Conservation (phyloP, 2,888 invertebrate genomes). For the Leucozona laternaria region DNA sequence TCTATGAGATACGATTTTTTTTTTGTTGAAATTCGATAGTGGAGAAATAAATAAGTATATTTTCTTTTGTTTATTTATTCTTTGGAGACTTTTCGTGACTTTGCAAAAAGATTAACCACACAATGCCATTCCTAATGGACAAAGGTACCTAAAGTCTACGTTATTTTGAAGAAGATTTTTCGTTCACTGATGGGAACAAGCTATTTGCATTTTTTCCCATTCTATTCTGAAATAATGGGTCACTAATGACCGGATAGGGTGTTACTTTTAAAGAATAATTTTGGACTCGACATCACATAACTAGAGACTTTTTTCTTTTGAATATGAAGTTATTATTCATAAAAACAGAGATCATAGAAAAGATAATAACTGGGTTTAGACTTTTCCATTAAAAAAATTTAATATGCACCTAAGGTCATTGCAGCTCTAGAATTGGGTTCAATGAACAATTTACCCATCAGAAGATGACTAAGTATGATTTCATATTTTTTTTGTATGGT, state of each 20-base stretch:
- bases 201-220: conserved; percentile 33
- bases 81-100: conserved; percentile 38
- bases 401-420: conserved; percentile 36
- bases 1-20: conserved; percentile 38
- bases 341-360: conserved; percentile 1
- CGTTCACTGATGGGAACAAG: conserved; percentile 36
- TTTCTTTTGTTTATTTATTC: conserved; percentile 12
- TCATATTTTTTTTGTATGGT: not conserved
- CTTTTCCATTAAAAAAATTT: not conserved
- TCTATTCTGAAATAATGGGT: conserved; percentile 46
- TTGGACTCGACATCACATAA: conserved; percentile 63
- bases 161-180: conserved; percentile 59
- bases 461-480: not conserved
- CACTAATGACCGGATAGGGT: conserved; percentile 73
- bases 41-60: conserved; percentile 15
- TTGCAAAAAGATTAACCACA: conserved; percentile 25
- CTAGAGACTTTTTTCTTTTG: not conserved
- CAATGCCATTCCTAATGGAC: conserved; percentile 36
- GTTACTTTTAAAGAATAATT: conserved; percentile 61
- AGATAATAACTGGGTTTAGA: conserved; percentile 25
- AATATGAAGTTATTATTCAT: conserved; percentile 4
- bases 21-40: conserved; percentile 22
- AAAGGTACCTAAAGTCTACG: conserved; percentile 44
- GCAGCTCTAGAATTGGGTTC: conserved; percentile 18
- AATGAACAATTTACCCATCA: conserved; percentile 26